Evolutionary conservation across 2,113 vertebrate genomes (phyloP), one percentile per base, ranked within the genome.

Genomic region (Prietella phreatophila): DNA sequence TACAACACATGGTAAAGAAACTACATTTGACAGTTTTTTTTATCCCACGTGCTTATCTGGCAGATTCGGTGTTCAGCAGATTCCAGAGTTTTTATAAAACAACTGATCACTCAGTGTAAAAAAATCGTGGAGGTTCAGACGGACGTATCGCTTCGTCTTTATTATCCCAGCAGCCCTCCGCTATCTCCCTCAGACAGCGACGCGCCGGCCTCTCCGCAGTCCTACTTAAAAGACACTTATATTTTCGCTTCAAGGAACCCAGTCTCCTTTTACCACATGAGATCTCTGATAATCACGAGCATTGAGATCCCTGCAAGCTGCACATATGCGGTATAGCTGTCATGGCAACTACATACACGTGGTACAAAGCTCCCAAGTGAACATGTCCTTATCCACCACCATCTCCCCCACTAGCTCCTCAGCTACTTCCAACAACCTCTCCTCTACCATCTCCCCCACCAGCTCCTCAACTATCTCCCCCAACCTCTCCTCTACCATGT

Each of bases 191-290:
- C 76, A 90, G 88, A 90, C 87, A 90, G 90, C 53, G 36, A 22
- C n/a, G 76, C 42, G n/a, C 71, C 36, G 55, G 33, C 22, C 67
- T 82, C 87, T 85, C 83, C 50, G 36, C 79, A 87, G 83, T 88
- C 83, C 86, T 90, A 88, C 91, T 92, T 91, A 91, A 92, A 89
- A 91, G 83, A 84, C 87, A 92, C 90, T 87, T 91, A 92, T 88
- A 91, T 69, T 91, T 90, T 89, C 17, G 80, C 89, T 92, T 91
- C 75, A 84, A 89, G 87, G 78, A 88, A 90, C 83, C 42, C 56
- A 56, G 85, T 86, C 84, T 84, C 75, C 30, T 53, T 73, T 67
- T 84, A 85, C 83, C 61, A 67, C 84, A 78, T 22, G 86, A 86
- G 73, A 89, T 88, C 47, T 33, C 60, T 87, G 85, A 90, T 91